phyloP scores from a whole-genome alignment of 2,113 vertebrate genomes.

The Rhegmatorhina hoffmannsi region DNA sequence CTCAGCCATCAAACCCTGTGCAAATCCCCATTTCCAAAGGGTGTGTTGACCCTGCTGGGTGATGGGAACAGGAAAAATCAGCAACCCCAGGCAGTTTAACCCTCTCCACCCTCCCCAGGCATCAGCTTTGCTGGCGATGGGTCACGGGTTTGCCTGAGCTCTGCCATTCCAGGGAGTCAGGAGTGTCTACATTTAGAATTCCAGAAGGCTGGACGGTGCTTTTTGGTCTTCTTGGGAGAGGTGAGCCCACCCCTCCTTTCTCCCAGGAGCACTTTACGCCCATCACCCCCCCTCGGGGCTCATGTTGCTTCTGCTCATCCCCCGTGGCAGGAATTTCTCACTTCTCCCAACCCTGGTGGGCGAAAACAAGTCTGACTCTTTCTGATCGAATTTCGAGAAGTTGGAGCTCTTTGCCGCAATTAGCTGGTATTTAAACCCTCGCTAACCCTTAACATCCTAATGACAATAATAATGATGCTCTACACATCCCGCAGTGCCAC shows the following conservation, averaged over 20 bases:
- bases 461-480: slow-evolving; percentile 49
- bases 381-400: not conserved
- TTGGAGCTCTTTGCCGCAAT: not conserved
- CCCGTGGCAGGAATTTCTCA: not conserved
- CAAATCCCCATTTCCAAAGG: not conserved
- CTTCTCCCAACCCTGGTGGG: not conserved
- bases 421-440: slow-evolving; percentile 46
- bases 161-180: fast-evolving
- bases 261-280: not conserved
- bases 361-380: not conserved
- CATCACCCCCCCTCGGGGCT: not conserved
- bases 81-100: fast-evolving
- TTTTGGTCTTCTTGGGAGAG: not conserved
- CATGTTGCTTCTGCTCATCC: not conserved
- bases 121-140: not conserved
- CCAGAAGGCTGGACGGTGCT: fast-evolving
- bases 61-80: not conserved
- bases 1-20: not conserved
- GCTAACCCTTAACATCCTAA: slow-evolving; percentile 37
- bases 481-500: slow-evolving; percentile 27
- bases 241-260: not conserved
- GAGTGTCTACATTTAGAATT: not conserved
- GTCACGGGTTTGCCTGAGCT: not conserved
- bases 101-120: not conserved
- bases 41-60: fast-evolving